Evolutionary conservation across 2,888 invertebrate species (phyloP).

Genomic region (Oligia latruncula): DNA sequence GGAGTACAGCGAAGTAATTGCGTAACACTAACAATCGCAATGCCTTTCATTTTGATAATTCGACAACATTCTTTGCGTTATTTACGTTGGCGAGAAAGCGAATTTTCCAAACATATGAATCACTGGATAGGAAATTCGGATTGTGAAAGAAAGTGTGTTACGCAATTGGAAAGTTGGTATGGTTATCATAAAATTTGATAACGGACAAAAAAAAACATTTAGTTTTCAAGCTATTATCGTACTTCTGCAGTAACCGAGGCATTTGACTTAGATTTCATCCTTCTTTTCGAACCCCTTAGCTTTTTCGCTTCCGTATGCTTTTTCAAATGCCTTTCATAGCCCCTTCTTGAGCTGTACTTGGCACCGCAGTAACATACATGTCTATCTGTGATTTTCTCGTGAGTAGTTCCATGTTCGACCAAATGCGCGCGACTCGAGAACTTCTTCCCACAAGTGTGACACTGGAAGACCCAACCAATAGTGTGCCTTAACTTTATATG

Average conservation of each 20-base stretch:
- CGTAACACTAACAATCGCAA: neutral
- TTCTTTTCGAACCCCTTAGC: neutral
- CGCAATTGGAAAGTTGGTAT: neutral
- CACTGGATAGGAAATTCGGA: no score
- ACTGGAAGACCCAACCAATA: conserved; percentile 65
- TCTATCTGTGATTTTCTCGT: conserved; percentile 71
- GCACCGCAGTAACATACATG: conserved; percentile 73
- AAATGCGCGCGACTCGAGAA: conserved; percentile 69
- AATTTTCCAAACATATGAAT: no score
- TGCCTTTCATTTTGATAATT: neutral
- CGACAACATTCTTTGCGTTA: neutral
- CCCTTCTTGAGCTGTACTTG: conserved; percentile 73
- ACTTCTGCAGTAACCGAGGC: conserved; percentile 2
- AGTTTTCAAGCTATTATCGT: neutral
- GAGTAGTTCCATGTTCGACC: conserved; percentile 74
- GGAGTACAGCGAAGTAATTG: neutral
- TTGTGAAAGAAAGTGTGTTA: neutral
- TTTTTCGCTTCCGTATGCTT: conserved; percentile 55
- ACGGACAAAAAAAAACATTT: neutral
- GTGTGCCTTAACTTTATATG: conserved; percentile 72
- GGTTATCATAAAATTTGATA: neutral
- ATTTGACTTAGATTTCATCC: neutral
- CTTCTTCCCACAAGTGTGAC: conserved; percentile 76
- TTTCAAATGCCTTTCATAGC: conserved; percentile 72
- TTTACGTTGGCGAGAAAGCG: no score